Conservation (phyloP, 2,888 invertebrate genomes). For the Byasa hedistus region DNA sequence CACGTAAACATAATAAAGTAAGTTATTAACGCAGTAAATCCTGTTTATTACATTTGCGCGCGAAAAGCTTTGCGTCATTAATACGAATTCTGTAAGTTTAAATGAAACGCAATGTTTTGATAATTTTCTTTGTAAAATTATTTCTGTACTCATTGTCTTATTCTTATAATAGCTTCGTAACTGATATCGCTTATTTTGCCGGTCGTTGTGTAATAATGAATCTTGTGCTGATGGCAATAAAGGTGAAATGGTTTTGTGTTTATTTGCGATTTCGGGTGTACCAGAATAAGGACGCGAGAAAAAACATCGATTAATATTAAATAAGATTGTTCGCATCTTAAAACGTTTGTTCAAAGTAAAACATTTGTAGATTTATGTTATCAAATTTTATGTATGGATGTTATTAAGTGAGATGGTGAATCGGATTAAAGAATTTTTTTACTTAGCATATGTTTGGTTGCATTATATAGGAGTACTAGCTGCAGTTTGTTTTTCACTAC, state of each 20-base stretch:
- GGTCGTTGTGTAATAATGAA: slow-evolving; percentile 44
- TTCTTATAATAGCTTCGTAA: slow-evolving; percentile 56
- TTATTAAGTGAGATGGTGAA: no score
- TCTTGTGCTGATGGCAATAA: slow-evolving; percentile 45
- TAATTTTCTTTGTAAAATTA: not conserved
- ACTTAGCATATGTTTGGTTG: no score
- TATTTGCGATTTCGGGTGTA: slow-evolving; percentile 38
- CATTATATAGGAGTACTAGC: no score
- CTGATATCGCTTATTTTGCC: slow-evolving; percentile 38
- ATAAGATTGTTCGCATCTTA: no score
- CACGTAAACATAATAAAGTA: not conserved
- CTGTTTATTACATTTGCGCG: slow-evolving; percentile 49
- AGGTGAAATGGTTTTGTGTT: slow-evolving; percentile 42
- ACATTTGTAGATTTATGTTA: no score
- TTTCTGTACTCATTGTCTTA: slow-evolving; percentile 54
- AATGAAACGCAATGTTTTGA: slow-evolving; percentile 3
- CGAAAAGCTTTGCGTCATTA: slow-evolving; percentile 41
- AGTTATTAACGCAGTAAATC: slow-evolving; percentile 16
- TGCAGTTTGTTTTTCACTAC: no score
- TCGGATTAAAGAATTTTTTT: no score
- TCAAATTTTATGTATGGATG: no score
- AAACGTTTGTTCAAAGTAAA: no score
- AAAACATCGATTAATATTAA: no score
- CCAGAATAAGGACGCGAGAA: slow-evolving; percentile 56
- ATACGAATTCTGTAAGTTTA: slow-evolving; percentile 34